phyloP scores from a whole-genome alignment of 1,140 invertebrate genomes.

The Agrypnia vestita region DNA sequence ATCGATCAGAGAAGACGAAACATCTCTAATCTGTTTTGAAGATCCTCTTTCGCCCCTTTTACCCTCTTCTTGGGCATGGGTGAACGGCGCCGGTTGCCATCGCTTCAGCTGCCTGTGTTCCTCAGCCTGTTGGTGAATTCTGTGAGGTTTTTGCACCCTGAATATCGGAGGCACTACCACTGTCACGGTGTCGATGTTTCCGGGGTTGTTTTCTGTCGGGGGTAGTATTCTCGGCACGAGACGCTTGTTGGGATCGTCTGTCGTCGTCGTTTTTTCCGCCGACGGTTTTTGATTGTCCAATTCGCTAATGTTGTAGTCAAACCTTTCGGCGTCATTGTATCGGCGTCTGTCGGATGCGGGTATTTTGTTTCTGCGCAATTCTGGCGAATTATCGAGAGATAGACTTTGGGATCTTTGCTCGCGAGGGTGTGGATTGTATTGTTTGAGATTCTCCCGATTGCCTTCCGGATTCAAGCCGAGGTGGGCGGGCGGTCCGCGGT shows the following conservation, averaged over 20 bases:
- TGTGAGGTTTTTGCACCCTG: conserved; percentile 67
- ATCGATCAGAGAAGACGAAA: conserved; percentile 32
- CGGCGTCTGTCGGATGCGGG: conserved; percentile 52
- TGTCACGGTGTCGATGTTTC: conserved; percentile 70
- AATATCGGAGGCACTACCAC: conserved; percentile 71
- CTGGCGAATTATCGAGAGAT: conserved; percentile 24
- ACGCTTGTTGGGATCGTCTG: conserved; percentile 66
- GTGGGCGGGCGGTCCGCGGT: conserved; percentile 37
- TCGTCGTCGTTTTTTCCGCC: conserved; percentile 68
- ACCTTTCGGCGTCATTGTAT: conserved; percentile 59
- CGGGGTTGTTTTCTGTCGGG: conserved; percentile 70
- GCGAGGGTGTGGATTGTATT: conserved; percentile 17
- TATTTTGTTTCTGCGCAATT: conserved; percentile 61
- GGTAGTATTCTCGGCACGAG: conserved; percentile 68
- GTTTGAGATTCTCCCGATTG: neutral
- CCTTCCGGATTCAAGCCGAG: conserved; percentile 31
- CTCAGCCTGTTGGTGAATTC: conserved; percentile 54
- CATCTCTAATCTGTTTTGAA: conserved; percentile 49
- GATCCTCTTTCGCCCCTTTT: conserved; percentile 14
- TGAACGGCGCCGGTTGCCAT: conserved; percentile 52
- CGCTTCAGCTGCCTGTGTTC: conserved; percentile 38
- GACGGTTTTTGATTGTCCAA: conserved; percentile 63
- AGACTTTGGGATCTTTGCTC: conserved; percentile 23
- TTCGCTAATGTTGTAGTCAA: conserved; percentile 52
- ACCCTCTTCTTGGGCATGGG: conserved; percentile 51